Conservation (phyloP, 2,113 vertebrate species). For the Geothlypis trichas region DNA sequence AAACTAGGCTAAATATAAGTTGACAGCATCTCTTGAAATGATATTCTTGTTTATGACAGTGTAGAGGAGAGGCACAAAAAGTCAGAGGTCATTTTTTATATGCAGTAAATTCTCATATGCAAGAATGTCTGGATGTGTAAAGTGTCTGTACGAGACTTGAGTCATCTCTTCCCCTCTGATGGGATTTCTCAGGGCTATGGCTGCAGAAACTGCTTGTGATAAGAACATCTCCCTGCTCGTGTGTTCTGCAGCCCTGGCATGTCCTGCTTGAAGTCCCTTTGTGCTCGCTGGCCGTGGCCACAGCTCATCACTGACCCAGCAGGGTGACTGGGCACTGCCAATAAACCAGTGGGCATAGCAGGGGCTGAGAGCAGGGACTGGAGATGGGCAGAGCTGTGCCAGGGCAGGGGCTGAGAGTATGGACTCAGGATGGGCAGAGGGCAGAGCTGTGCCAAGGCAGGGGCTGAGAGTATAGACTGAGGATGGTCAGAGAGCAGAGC, state of each 20-base stretch:
- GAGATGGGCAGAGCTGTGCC: not conserved
- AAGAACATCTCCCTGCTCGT: not conserved
- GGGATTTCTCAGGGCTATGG: conserved; percentile 50
- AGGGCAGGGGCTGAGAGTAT: not conserved
- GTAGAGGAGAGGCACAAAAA: conserved; percentile 66
- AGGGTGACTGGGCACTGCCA: not conserved
- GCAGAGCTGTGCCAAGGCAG: not conserved
- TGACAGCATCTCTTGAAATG: conserved; percentile 61
- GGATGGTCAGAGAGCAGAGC: no score
- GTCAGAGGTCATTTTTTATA: conserved; percentile 63
- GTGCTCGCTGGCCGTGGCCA: not conserved
- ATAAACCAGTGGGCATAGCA: accelerated
- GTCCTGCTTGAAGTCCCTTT: not conserved
- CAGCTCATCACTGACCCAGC: not conserved
- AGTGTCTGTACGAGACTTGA: conserved; percentile 32
- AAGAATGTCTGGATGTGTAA: conserved; percentile 59
- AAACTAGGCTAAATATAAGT: conserved; percentile 51
- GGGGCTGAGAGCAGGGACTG: accelerated
- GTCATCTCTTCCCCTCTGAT: conserved; percentile 21
- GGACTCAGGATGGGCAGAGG: no score
- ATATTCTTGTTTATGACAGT: conserved; percentile 69
- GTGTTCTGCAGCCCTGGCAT: not conserved
- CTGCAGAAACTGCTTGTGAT: conserved; percentile 34
- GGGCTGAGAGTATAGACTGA: not conserved
- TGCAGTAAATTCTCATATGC: conserved; percentile 41